phyloP scores from a whole-genome alignment of 1,140 invertebrate species.

The Sarcophaga bullata region DNA sequence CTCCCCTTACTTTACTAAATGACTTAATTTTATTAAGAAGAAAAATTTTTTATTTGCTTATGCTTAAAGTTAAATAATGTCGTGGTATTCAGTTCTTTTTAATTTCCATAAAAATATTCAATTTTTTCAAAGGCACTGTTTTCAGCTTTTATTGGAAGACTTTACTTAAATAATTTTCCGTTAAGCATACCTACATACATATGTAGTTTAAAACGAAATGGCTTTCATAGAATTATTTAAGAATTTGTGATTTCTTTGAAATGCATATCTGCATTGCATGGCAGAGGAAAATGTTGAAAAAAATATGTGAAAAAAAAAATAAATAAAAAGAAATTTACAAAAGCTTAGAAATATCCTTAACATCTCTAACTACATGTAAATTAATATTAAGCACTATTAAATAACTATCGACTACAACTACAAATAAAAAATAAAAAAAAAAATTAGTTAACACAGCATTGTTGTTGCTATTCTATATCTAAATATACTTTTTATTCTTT shows the following conservation, averaged over 20 bases:
- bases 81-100: slow-evolving; percentile 17
- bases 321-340: slow-evolving; percentile 26
- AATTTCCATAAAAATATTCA: background rate
- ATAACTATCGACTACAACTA: background rate
- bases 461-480: background rate
- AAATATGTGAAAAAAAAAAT: no score
- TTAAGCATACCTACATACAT: background rate
- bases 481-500: background rate
- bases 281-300: slow-evolving; percentile 30
- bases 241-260: slow-evolving; percentile 16
- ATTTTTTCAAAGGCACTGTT: slow-evolving; percentile 23
- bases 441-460: slow-evolving; percentile 8
- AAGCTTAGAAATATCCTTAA: background rate
- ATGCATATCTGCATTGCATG: background rate
- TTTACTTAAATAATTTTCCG: background rate
- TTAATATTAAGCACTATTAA: background rate
- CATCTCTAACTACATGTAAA: background rate
- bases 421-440: background rate
- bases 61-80: background rate
- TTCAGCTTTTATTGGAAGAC: slow-evolving; percentile 26
- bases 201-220: slow-evolving; percentile 1
- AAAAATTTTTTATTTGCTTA: background rate
- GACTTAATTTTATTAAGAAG: slow-evolving; percentile 25
- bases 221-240: background rate
- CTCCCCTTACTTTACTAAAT: background rate